phyloP scores from a whole-genome alignment of 92 coral and sea anemone species.

The Scolanthus callimorphus region DNA sequence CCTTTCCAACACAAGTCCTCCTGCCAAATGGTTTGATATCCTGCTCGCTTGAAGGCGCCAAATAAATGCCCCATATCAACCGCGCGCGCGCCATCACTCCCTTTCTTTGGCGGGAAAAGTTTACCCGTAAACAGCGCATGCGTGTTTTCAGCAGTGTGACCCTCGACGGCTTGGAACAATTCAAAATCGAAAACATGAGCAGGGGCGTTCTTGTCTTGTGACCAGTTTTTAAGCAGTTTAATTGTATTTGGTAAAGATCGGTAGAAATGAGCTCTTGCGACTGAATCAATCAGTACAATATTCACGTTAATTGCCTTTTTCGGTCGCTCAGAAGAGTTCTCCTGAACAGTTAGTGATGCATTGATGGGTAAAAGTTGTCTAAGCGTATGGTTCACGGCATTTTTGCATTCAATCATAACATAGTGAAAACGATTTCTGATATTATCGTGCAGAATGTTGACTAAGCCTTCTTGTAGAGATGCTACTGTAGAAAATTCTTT shows the following conservation, averaged over 20 bases:
- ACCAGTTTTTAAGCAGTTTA: slow-evolving; percentile 50
- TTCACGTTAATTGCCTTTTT: slow-evolving; percentile 60
- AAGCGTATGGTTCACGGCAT: neutral
- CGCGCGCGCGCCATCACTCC: slow-evolving; percentile 24
- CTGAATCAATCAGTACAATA: slow-evolving; percentile 66
- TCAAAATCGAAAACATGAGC: slow-evolving; percentile 77
- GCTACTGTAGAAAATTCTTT: slow-evolving; percentile 20
- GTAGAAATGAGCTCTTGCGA: slow-evolving; percentile 82
- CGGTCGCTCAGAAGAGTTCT: slow-evolving; percentile 7
- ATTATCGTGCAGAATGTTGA: slow-evolving; percentile 36
- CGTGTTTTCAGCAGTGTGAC: slow-evolving; percentile 82
- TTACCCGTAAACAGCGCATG: slow-evolving; percentile 78
- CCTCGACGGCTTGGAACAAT: slow-evolving; percentile 84
- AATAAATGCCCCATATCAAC: slow-evolving; percentile 51
- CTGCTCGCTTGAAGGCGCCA: slow-evolving; percentile 61
- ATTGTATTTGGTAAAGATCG: slow-evolving; percentile 76
- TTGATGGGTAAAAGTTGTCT: slow-evolving; percentile 52
- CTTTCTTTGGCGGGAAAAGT: slow-evolving; percentile 46
- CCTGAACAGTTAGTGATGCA: slow-evolving; percentile 33
- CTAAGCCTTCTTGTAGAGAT: slow-evolving; percentile 36
- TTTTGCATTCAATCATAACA: slow-evolving; percentile 51
- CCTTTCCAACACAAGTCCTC: slow-evolving; percentile 80
- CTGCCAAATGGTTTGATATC: slow-evolving; percentile 79
- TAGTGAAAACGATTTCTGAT: slow-evolving; percentile 36
- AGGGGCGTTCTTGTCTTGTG: slow-evolving; percentile 22